Percentiles rank a stretch among this genome's conserved stretches.
Conservation (phyloP, 2,113 vertebrate genomes). For the Herpailurus yagouaroundi region DNA sequence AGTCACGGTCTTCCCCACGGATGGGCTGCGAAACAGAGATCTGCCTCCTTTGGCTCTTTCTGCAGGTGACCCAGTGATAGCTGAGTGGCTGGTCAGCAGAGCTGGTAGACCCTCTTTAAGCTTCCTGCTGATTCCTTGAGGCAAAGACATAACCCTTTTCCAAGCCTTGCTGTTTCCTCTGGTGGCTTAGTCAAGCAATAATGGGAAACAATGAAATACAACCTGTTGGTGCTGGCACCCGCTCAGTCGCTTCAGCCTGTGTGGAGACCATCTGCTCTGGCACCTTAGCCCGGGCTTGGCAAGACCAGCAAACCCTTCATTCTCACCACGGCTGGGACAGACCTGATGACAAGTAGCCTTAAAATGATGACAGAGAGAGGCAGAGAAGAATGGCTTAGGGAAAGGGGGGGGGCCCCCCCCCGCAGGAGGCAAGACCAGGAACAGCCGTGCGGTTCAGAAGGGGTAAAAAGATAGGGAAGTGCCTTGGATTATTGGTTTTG, state of each 20-base stretch:
- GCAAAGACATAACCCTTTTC: background rate
- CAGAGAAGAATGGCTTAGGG: background rate
- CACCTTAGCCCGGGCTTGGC: background rate
- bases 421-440: background rate
- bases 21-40: accelerated
- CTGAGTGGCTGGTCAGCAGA: background rate
- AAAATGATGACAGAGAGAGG: background rate
- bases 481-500: background rate
- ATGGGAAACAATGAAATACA: background rate
- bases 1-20: accelerated
- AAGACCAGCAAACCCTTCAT: background rate
- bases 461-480: background rate
- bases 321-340: background rate
- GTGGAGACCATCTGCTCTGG: background rate
- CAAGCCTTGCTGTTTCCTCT: background rate
- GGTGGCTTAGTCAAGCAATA: background rate
- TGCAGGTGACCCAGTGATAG: background rate
- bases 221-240: background rate
- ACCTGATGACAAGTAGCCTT: background rate
- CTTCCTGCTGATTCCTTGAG: accelerated
- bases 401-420: too few relatives aligned
- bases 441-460: background rate
- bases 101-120: background rate
- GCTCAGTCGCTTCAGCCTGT: accelerated
- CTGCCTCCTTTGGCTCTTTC: background rate